Conservation (phyloP, 2,888 invertebrate genomes). For the Branchinecta sandiegonensis region DNA sequence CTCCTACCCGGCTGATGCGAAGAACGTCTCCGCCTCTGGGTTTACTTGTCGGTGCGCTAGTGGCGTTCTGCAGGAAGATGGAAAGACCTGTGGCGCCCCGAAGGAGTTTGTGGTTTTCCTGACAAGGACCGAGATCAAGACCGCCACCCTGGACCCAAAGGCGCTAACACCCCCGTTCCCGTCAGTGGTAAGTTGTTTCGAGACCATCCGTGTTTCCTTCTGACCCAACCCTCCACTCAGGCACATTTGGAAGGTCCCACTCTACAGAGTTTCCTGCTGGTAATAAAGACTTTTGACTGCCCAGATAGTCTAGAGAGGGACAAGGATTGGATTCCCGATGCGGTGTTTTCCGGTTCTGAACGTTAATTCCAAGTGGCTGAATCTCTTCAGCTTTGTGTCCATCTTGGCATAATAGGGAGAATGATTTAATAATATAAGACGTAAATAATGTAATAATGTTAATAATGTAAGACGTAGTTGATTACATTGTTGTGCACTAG, state of each 20-base stretch:
- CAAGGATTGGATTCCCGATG: no score
- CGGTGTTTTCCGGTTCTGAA: no score
- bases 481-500: no score
- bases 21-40: constrained; percentile 21
- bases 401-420: no score
- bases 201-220: not conserved
- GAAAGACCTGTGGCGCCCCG: constrained; percentile 56
- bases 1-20: constrained; percentile 51
- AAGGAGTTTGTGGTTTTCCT: constrained; percentile 85
- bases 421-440: no score
- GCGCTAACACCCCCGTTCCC: constrained; percentile 69
- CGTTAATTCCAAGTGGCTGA: no score
- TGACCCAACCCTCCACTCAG: no score
- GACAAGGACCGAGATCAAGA: constrained; percentile 81
- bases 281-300: not conserved
- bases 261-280: not conserved
- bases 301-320: no score
- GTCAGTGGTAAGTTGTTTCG: constrained; percentile 41
- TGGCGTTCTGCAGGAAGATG: constrained; percentile 54
- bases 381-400: no score
- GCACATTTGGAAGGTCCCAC: no score
- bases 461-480: no score
- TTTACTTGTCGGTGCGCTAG: constrained; percentile 82
- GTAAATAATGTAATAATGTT: no score
- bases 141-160: constrained; percentile 71